Percentiles rank a stretch among this genome's conserved stretches.
Evolutionary conservation across 2,113 vertebrate genomes (phyloP).

Genomic region (Tinamus guttatus): DNA sequence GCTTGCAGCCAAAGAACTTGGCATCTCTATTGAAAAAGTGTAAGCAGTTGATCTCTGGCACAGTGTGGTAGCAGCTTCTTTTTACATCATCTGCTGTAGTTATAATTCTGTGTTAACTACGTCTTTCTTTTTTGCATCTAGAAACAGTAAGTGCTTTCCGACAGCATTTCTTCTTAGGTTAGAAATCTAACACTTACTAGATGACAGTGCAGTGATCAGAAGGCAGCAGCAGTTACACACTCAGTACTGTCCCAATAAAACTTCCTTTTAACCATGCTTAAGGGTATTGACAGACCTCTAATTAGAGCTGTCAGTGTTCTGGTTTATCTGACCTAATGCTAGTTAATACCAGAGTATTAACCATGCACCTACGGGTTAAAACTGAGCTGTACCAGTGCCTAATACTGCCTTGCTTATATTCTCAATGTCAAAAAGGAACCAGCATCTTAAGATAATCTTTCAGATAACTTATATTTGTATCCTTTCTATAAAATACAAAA

Average conservation of each 20-base stretch:
- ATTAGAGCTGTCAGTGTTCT: neutral
- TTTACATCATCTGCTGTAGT: neutral
- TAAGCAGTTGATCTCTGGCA: slow-evolving; percentile 77
- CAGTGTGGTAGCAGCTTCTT: neutral
- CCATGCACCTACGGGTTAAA: neutral
- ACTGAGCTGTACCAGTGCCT: neutral
- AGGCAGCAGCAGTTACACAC: neutral
- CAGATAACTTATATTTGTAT: neutral
- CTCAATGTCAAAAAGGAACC: neutral
- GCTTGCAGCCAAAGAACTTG: slow-evolving; percentile 91
- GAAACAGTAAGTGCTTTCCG: neutral
- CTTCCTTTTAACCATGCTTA: neutral
- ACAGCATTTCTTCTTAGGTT: neutral
- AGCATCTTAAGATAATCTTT: neutral
- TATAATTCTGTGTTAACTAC: neutral
- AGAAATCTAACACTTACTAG: neutral
- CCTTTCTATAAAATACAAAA: neutral
- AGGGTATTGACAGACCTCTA: neutral
- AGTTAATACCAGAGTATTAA: neutral
- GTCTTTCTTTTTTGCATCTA: accelerated
- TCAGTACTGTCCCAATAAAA: neutral
- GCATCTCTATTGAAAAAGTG: slow-evolving; percentile 87
- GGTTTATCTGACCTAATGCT: neutral
- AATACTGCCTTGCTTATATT: neutral
- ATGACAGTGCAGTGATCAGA: neutral